Conservation (phyloP, 2,888 invertebrate genomes). For the Lochmaea crataegi region DNA sequence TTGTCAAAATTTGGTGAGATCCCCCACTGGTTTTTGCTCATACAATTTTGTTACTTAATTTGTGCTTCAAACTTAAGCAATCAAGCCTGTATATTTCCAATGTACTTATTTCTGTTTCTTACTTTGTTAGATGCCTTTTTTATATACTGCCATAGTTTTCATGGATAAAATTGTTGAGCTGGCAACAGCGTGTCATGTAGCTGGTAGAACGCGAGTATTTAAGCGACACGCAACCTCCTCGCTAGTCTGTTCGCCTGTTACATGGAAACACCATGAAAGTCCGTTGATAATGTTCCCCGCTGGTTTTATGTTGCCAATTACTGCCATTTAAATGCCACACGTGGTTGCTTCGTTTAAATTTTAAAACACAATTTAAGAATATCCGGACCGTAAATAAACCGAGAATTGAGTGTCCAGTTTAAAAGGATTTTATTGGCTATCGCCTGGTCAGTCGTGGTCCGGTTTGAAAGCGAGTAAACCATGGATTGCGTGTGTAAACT, state of each 20-base stretch:
- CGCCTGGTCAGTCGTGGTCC: conserved; percentile 16
- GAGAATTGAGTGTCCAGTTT: conserved; percentile 11
- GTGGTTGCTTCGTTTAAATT: conserved; percentile 1
- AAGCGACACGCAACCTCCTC: conserved; percentile 38
- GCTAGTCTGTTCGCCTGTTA: conserved; percentile 52
- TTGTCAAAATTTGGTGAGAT: too few relatives aligned
- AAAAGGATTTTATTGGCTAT: conserved; percentile 13
- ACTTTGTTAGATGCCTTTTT: too few relatives aligned
- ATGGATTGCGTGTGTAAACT: conserved; percentile 11
- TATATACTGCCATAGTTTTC: neutral
- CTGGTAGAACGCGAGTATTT: neutral
- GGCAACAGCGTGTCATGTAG: neutral
- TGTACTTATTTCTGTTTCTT: too few relatives aligned
- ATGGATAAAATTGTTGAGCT: neutral
- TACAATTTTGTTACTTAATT: too few relatives aligned
- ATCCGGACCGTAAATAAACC: neutral
- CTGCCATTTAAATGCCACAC: conserved; percentile 1
- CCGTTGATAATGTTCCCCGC: conserved; percentile 56
- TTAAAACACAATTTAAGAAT: neutral
- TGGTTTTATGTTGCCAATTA: conserved; percentile 34
- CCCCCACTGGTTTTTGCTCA: too few relatives aligned
- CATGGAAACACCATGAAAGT: conserved; percentile 57
- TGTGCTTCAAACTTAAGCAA: too few relatives aligned
- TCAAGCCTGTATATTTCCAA: too few relatives aligned
- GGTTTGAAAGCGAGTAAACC: conserved; percentile 5